Evolutionary conservation across 2,888 invertebrate genomes (phyloP), one percentile per base, ranked within the genome.

Genomic region (Apantesis nais): DNA sequence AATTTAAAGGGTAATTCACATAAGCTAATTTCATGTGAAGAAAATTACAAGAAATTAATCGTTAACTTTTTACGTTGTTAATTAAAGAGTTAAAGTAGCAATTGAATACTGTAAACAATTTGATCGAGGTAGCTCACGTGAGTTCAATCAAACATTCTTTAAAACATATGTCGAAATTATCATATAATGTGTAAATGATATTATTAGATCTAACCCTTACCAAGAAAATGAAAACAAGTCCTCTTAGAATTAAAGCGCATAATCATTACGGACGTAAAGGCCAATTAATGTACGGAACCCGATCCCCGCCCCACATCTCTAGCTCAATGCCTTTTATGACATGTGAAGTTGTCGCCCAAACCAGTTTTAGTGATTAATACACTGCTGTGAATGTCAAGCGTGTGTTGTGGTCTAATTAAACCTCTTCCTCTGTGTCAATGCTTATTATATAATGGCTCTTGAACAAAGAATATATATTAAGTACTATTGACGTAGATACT

Each of bases 331-430:
- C 72, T 76, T 68, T 74, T 77, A 66, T 81, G 75, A 89, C 89
- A 88, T 87, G 89, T 91, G 87, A 85, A 85, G 80, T 78, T 75
- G 85, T 85, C 82, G 68, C 68, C 66, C 39, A 80, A 88, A 92
- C 91, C 88, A 82, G 90, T 92, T 88, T 77, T 70, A 71, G 78
- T 88, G 89, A 92, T 90, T 90, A 90, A 92, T 89, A 88, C 86
- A 78, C 87, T 84, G 79, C 75, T 80, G 73, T 86, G 88, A 92
- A 92, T 92, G 92, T 89, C 91, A 81, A 69, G 88, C 84, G 86
- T 82, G 83, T 81, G 83, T 81, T 81, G 83, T 77, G 85, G 79
- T 89, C 87, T 90, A 92, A 92, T 92, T 93, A 91, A 84, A 89
- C 81, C 82, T 88, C 88, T 90, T 91, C 89, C 88, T 88, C 83